These are phyloP conservation scores for Hydrozoanthus gracilis DNA, from an alignment of 92 coral and sea anemone species.

Conservation along the genomic window DNA sequence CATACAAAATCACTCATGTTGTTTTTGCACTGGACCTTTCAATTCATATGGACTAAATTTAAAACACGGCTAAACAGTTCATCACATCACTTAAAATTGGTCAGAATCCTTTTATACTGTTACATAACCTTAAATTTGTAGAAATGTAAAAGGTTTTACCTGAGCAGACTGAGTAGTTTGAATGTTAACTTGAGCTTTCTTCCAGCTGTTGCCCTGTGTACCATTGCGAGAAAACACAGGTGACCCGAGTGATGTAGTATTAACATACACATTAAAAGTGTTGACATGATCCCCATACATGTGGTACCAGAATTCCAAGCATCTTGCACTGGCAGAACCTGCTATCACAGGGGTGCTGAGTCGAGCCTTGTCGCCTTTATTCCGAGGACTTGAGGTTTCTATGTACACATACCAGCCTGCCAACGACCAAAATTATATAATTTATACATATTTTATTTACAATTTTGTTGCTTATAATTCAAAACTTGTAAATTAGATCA, in stretches of 20 bases:
- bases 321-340: conserved; percentile 62
- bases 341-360: conserved; percentile 70
- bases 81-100: background rate
- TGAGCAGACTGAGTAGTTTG: conserved; percentile 63
- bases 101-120: background rate
- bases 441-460: background rate
- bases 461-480: too few species aligned
- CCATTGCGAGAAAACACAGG: conserved; percentile 69
- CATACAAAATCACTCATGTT: too few species aligned
- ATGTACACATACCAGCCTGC: conserved; percentile 81
- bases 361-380: conserved; percentile 67
- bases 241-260: conserved; percentile 63
- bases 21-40: too few species aligned
- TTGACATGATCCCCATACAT: conserved; percentile 82
- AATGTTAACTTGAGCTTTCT: conserved; percentile 56
- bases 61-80: background rate
- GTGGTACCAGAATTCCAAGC: conserved; percentile 89
- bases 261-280: conserved; percentile 68
- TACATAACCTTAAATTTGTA: background rate
- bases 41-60: too few species aligned
- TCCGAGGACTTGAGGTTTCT: conserved; percentile 47
- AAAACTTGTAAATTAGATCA: too few species aligned
- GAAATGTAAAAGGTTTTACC: conserved; percentile 41
- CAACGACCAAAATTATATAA: background rate
- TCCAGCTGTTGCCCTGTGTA: conserved; percentile 79